Evolutionary conservation across 1,140 invertebrate genomes (phyloP).

Genomic region (Drosophila aff.): DNA sequence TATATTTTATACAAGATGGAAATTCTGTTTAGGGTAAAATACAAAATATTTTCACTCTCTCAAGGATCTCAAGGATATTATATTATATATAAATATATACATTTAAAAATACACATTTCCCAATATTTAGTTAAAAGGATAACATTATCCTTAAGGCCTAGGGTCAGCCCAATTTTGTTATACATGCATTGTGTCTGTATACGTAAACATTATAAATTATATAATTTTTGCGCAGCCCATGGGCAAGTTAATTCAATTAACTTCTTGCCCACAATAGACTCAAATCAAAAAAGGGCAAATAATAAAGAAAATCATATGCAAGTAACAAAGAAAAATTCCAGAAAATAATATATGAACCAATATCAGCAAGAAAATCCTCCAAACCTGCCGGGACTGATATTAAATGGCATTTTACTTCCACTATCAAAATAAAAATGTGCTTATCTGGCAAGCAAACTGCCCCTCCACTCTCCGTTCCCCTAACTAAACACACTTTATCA

Average conservation of each 20-base stretch:
- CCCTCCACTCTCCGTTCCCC: constrained; percentile 1
- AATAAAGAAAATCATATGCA: neutral
- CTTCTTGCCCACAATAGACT: neutral
- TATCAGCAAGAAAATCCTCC: constrained; percentile 4
- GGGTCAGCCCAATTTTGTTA: neutral
- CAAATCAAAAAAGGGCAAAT: neutral
- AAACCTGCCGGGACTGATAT: constrained; percentile 15
- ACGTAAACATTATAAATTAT: constrained; percentile 9
- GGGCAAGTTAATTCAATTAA: constrained; percentile 16
- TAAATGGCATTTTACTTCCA: constrained; percentile 25
- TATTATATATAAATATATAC: neutral
- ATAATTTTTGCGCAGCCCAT: constrained; percentile 20
- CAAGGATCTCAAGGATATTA: neutral
- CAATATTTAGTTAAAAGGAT: neutral
- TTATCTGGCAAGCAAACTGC: constrained; percentile 33
- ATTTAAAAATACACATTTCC: neutral
- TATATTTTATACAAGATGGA: neutral
- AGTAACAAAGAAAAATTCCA: neutral
- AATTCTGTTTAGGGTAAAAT: neutral
- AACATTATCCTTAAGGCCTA: neutral
- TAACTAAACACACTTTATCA: constrained; percentile 39
- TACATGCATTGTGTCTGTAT: neutral
- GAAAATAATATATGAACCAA: constrained; percentile 1
- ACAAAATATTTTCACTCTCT: neutral
- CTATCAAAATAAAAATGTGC: constrained; percentile 51